A percentile compares a stretch with the other conserved stretches of the same genome.
Conservation (phyloP, 92 coral and sea anemone genomes). For the Paragorgia papillata region DNA sequence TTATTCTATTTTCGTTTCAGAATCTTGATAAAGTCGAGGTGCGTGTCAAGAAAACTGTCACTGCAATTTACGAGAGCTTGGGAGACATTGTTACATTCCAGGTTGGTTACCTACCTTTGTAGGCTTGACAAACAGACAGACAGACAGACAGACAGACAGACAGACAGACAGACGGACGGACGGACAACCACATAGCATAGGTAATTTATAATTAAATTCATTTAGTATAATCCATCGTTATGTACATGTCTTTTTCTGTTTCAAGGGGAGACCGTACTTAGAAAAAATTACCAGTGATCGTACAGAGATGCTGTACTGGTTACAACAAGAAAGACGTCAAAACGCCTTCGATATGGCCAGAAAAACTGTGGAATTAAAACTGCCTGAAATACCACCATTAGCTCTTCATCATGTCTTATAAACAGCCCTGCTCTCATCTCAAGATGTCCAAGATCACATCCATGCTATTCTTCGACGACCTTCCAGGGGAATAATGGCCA, state of each 20-base stretch:
- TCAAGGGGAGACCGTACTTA: slow-evolving; percentile 90
- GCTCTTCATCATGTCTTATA: slow-evolving; percentile 26
- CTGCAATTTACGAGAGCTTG: slow-evolving; percentile 65
- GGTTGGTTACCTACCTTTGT: too few relatives aligned
- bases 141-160: too few relatives aligned
- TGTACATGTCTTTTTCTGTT: too few relatives aligned
- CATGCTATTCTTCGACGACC: too few relatives aligned
- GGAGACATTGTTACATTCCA: slow-evolving; percentile 89
- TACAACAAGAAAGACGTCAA: slow-evolving; percentile 91
- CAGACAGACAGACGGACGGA: too few relatives aligned
- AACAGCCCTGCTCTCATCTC: background rate
- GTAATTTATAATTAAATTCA: too few relatives aligned
- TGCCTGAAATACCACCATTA: background rate
- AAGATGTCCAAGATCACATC: too few relatives aligned
- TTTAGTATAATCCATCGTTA: too few relatives aligned
- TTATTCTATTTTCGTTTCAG: slow-evolving; percentile 52
- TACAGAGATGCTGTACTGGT: slow-evolving; percentile 98
- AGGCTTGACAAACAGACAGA: too few relatives aligned
- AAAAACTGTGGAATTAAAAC: slow-evolving; percentile 19
- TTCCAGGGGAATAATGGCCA: too few relatives aligned
- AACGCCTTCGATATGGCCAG: slow-evolving; percentile 64
- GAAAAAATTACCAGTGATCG: slow-evolving; percentile 89
- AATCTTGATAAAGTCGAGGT: slow-evolving; percentile 69
- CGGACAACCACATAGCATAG: too few relatives aligned
- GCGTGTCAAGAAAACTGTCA: slow-evolving; percentile 68